Percentiles rank a stretch among this genome's conserved stretches.
Evolutionary conservation across 1,140 invertebrate species (phyloP).

Genomic region (Neodiprion fabricii): DNA sequence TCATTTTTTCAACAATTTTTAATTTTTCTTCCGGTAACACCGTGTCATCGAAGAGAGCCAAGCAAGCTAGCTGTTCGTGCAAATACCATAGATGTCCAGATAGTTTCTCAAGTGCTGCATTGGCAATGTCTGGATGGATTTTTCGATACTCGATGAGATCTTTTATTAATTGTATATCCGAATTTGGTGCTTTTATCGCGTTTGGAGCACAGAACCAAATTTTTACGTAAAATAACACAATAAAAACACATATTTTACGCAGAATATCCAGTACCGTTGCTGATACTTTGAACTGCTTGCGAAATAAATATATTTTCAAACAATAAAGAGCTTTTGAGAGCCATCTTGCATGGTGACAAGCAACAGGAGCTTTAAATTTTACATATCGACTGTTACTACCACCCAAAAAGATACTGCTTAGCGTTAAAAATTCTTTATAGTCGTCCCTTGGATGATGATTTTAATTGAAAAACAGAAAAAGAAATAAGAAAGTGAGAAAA

Average conservation of each 20-base stretch:
- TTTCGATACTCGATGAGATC: slow-evolving; percentile 29
- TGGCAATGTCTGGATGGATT: slow-evolving; percentile 30
- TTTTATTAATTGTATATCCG: slow-evolving; percentile 42
- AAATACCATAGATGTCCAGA: slow-evolving; percentile 45
- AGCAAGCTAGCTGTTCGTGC: slow-evolving; percentile 33
- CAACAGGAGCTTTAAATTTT: slow-evolving; percentile 35
- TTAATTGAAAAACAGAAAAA: not conserved
- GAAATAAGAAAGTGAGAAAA: not conserved
- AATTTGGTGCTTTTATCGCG: slow-evolving; percentile 32
- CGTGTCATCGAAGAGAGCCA: slow-evolving; percentile 43
- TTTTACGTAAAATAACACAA: slow-evolving; percentile 7
- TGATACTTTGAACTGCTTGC: too few relatives aligned
- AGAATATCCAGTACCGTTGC: too few relatives aligned
- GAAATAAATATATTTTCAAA: too few relatives aligned
- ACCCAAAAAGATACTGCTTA: slow-evolving; percentile 34
- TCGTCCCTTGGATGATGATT: slow-evolving; percentile 34
- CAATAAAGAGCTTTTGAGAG: slow-evolving; percentile 52
- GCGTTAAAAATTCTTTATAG: slow-evolving; percentile 36
- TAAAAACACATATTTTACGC: too few relatives aligned
- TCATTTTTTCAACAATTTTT: slow-evolving; percentile 31
- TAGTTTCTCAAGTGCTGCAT: slow-evolving; percentile 37
- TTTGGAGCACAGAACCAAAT: slow-evolving; percentile 37
- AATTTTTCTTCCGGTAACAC: slow-evolving; percentile 32
- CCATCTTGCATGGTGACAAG: slow-evolving; percentile 49
- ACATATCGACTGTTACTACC: slow-evolving; percentile 20